Percentiles rank a stretch among this genome's conserved stretches.
Evolutionary conservation across 2,888 invertebrate species (phyloP).

Genomic region (Drosophila suboccidentalis): DNA sequence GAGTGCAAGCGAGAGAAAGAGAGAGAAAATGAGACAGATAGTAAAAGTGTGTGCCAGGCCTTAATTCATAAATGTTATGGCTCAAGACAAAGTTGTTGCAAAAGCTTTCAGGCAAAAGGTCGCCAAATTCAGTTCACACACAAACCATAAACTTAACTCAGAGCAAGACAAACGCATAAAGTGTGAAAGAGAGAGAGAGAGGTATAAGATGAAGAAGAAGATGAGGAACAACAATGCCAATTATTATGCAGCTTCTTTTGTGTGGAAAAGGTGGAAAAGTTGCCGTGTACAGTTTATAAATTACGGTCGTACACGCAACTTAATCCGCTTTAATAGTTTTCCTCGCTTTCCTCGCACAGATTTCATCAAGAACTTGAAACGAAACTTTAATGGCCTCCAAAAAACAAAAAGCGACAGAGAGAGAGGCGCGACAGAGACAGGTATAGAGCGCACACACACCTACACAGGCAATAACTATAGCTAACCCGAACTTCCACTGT

Average conservation of each 20-base stretch:
- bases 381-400: slow-evolving; percentile 21
- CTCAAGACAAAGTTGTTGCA: slow-evolving; percentile 50
- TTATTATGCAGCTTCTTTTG: slow-evolving; percentile 63
- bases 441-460: slow-evolving; percentile 5
- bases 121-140: slow-evolving; percentile 49
- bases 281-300: slow-evolving; percentile 61
- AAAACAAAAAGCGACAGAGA: slow-evolving; percentile 5
- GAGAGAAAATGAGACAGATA: not conserved
- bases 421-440: not conserved
- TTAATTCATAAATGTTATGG: slow-evolving; percentile 54
- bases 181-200: not conserved
- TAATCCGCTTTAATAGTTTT: slow-evolving; percentile 63
- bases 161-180: slow-evolving; percentile 8
- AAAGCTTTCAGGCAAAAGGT: slow-evolving; percentile 60
- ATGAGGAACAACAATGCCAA: slow-evolving; percentile 45
- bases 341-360: slow-evolving; percentile 43
- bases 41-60: slow-evolving; percentile 10
- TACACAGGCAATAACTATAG: slow-evolving; percentile 11
- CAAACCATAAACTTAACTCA: slow-evolving; percentile 42
- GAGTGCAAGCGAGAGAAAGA: not conserved
- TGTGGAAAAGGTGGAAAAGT: slow-evolving; percentile 38
- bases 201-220: not conserved
- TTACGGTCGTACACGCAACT: slow-evolving; percentile 61
- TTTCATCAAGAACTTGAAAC: slow-evolving; percentile 55
- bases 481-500: slow-evolving; percentile 26